Evolutionary conservation across 2,797 vertebrate species (phyloP), one percentile per base, ranked within the genome.

Genomic region (Rhodeus uyekii): DNA sequence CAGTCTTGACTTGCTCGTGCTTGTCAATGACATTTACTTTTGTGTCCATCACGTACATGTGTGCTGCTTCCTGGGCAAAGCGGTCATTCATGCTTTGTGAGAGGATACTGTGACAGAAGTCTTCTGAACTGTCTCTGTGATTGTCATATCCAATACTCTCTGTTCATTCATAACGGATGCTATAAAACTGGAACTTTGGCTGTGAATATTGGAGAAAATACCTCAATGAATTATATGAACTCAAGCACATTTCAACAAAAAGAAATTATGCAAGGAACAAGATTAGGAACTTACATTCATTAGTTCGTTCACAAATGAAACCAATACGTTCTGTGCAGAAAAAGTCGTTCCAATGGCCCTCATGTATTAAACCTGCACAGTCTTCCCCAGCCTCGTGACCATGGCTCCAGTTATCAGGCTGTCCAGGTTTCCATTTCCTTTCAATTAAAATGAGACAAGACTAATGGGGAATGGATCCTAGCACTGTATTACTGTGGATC

Each of bases 261-360:
- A 63, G 2, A 18, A 44, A 19, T 19, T n/a, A 24, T 2, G 12
- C 7, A 73, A 46, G 34, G 36, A 72, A 12, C 12, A 39, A 5
- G 68, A 80, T 55, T 24, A 0, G n/a, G 19, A 27, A 91, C 93
- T 91, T 38, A 96, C 95, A 89, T 78, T 95, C 94, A 87, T 94
- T 93, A 58, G 93, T 89, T 78, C 94, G 94, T 95, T 99, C 97
- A 83, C 98, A 99, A 93, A 99, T 96, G 90, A 97, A 97, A 87
- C 94, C 95, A 77, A 97, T 98, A 86, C 93, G 85, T 46, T 98
- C 97, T 88, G 95, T 95, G 93, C 98, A 99, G 91, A 95, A 96
- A 93, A 98, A 99, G 86, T 99, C 97, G 39, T 99, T 99, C 98
- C 98, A 99, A 84, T 94, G 92, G 81, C 95, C 98, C 74, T 95